Conservation (phyloP, 2,888 invertebrate species). For the Drosophila bunnanda region DNA sequence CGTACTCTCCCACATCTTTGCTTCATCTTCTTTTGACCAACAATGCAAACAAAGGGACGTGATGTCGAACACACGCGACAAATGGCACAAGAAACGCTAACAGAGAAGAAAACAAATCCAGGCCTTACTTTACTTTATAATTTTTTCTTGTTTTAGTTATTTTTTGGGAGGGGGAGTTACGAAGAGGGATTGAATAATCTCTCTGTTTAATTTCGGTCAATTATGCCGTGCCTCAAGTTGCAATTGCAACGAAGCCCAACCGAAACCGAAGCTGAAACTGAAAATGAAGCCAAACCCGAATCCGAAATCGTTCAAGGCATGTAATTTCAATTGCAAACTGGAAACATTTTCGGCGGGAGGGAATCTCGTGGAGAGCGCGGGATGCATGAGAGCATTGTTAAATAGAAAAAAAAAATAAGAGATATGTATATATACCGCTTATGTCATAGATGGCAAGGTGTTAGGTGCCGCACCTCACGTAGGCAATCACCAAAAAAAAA, state of each 20-base stretch:
- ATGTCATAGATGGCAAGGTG: slow-evolving; percentile 54
- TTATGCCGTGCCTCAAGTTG: slow-evolving; percentile 61
- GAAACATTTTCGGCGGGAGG: slow-evolving; percentile 10
- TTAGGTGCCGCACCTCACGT: slow-evolving; percentile 64
- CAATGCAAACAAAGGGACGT: slow-evolving; percentile 53
- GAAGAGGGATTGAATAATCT: slow-evolving; percentile 69
- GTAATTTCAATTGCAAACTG: slow-evolving; percentile 64
- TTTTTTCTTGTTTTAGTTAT: neutral
- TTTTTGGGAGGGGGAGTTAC: too few relatives aligned
- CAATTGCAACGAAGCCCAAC: slow-evolving; percentile 27
- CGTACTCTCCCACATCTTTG: slow-evolving; percentile 7
- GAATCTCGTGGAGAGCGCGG: slow-evolving; percentile 18
- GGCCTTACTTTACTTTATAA: slow-evolving; percentile 15
- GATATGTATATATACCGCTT: slow-evolving; percentile 32
- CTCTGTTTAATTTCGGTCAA: slow-evolving; percentile 74
- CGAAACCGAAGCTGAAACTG: slow-evolving; percentile 18
- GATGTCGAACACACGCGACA: slow-evolving; percentile 64
- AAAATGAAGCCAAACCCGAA: neutral
- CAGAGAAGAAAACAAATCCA: slow-evolving; percentile 24
- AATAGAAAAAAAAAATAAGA: slow-evolving; percentile 40
- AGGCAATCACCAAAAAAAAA: slow-evolving; percentile 47
- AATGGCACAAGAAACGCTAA: slow-evolving; percentile 13
- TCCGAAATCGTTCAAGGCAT: slow-evolving; percentile 53
- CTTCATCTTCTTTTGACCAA: slow-evolving; percentile 2
- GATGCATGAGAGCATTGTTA: slow-evolving; percentile 55